These are phyloP conservation scores for Gallinago media DNA, from an alignment of 2,113 vertebrate species.

Conservation along the genomic window DNA sequence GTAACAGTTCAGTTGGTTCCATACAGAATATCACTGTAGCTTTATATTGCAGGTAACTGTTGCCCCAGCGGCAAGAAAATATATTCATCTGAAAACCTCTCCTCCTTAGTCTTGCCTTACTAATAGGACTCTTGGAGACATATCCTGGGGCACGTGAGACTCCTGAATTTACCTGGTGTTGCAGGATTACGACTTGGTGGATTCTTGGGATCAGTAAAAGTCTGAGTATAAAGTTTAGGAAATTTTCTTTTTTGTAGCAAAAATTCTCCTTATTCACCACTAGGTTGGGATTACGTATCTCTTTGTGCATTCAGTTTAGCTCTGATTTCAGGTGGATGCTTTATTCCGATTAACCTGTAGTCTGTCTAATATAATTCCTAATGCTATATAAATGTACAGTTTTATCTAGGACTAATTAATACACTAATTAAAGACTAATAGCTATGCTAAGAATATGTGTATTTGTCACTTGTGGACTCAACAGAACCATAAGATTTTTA, in stretches of 20 bases:
- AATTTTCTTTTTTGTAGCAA: not conserved
- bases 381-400: not conserved
- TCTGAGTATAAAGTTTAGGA: not conserved
- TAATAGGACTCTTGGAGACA: not conserved
- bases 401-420: slow-evolving; percentile 33
- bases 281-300: not conserved
- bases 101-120: not conserved
- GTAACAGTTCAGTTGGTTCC: fast-evolving
- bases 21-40: not conserved
- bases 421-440: slow-evolving; percentile 7
- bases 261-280: not conserved
- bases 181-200: fast-evolving
- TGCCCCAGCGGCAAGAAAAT: not conserved
- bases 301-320: not conserved
- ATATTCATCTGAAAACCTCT: not conserved
- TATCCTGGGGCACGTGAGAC: fast-evolving
- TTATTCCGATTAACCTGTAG: not conserved
- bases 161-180: not conserved
- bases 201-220: not conserved
- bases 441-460: not conserved
- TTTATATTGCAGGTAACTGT: not conserved
- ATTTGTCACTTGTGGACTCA: not conserved
- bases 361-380: slow-evolving; percentile 17
- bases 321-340: not conserved
- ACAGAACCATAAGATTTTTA: not conserved